These are phyloP conservation scores for Luperina nickerlii DNA, from an alignment of 2,888 invertebrate species.

Conservation along the genomic window DNA sequence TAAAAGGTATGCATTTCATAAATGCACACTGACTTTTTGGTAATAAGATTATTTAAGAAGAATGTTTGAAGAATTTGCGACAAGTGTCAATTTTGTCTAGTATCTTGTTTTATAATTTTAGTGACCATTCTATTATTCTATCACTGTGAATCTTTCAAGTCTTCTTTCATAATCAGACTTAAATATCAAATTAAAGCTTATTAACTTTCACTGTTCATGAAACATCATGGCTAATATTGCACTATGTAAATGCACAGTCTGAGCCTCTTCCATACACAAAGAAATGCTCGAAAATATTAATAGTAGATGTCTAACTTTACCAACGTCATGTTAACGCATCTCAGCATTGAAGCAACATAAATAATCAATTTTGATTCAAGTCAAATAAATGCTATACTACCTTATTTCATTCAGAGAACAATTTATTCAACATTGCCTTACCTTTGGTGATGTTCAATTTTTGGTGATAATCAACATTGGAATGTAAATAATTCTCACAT, in stretches of 20 bases:
- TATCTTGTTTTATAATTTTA: slow-evolving; percentile 43
- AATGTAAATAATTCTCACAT: slow-evolving; percentile 87
- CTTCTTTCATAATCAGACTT: slow-evolving; percentile 73
- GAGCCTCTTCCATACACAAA: slow-evolving; percentile 68
- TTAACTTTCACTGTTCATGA: slow-evolving; percentile 66
- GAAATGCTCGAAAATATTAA: slow-evolving; percentile 55
- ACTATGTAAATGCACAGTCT: slow-evolving; percentile 69
- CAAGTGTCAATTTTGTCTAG: slow-evolving; percentile 54
- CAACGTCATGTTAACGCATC: slow-evolving; percentile 71
- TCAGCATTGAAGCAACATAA: slow-evolving; percentile 76
- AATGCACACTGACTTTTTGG: slow-evolving; percentile 85
- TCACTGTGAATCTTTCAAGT: slow-evolving; percentile 68
- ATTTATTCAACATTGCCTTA: slow-evolving; percentile 85
- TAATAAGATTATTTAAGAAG: slow-evolving; percentile 66
- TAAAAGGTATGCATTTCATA: slow-evolving; percentile 80
- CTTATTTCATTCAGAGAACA: slow-evolving; percentile 85
- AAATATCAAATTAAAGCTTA: slow-evolving; percentile 81
- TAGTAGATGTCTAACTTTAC: slow-evolving; percentile 62
- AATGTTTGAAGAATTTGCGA: slow-evolving; percentile 65
- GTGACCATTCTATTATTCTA: slow-evolving; percentile 62
- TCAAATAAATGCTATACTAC: slow-evolving; percentile 91
- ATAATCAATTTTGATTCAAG: slow-evolving; percentile 77
- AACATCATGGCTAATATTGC: slow-evolving; percentile 72
- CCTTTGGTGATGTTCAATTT: slow-evolving; percentile 87
- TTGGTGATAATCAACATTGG: slow-evolving; percentile 86